Conservation (phyloP, 2,888 invertebrate species). For the Chrysomela aeneicollis region DNA sequence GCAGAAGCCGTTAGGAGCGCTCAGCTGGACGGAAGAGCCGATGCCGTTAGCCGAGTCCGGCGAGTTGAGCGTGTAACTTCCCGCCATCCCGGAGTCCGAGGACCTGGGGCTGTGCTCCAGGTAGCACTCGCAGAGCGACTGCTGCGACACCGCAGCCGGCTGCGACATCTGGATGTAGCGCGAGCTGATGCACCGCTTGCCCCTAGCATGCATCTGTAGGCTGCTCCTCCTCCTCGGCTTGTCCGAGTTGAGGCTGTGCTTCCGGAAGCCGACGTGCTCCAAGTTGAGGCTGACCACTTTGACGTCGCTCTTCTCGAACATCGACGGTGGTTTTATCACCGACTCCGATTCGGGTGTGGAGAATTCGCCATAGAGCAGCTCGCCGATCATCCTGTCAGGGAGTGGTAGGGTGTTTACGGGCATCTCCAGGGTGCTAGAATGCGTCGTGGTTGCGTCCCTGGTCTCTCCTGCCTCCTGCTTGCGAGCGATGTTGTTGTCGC, state of each 20-base stretch:
- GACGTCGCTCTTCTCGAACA: slow-evolving; percentile 61
- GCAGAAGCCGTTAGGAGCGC: slow-evolving; percentile 48
- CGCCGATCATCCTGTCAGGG: slow-evolving; percentile 66
- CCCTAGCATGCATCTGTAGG: slow-evolving; percentile 51
- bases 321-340: slow-evolving; percentile 66
- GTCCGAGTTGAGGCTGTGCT: slow-evolving; percentile 69
- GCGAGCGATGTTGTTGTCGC: slow-evolving; percentile 56
- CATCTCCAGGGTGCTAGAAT: slow-evolving; percentile 67
- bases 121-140: slow-evolving; percentile 52
- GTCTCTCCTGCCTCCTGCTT: slow-evolving; percentile 20
- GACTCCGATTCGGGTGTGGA: slow-evolving; percentile 48
- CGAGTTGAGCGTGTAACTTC: slow-evolving; percentile 78
- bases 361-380: slow-evolving; percentile 62
- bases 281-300: slow-evolving; percentile 40
- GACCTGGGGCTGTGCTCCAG: slow-evolving; percentile 70
- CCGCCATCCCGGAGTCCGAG: slow-evolving; percentile 87
- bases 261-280: slow-evolving; percentile 56
- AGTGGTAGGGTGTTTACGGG: slow-evolving; percentile 63
- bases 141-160: slow-evolving; percentile 36
- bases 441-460: slow-evolving; percentile 58
- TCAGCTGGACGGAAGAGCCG: slow-evolving; percentile 42
- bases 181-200: slow-evolving; percentile 61
- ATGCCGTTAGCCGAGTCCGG: slow-evolving; percentile 67
- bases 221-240: slow-evolving; percentile 62
- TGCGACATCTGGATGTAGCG: slow-evolving; percentile 58